phyloP scores from a whole-genome alignment of 2,797 vertebrate species.

The Anomalospiza imberbis region DNA sequence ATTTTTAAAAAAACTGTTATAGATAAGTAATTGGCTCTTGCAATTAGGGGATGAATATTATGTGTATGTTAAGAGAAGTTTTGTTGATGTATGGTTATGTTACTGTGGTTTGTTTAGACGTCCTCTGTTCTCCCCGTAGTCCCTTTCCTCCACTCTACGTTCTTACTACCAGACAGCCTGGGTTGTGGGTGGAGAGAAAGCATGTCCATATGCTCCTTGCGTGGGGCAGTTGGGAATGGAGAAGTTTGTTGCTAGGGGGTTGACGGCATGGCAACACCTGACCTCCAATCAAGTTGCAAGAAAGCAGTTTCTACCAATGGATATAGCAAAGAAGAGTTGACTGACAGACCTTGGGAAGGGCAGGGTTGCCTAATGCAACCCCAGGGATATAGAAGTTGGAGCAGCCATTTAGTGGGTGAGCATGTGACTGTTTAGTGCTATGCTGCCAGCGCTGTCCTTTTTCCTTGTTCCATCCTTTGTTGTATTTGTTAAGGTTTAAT shows the following conservation, averaged over 20 bases:
- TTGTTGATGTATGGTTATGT: not conserved
- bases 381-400: not conserved
- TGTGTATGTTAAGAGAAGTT: not conserved
- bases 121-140: not conserved
- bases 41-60: not conserved
- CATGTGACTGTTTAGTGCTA: not conserved
- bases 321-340: not conserved
- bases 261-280: not conserved
- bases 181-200: not conserved
- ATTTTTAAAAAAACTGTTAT: not conserved
- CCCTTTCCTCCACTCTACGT: not conserved
- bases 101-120: not conserved
- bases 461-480: not conserved
- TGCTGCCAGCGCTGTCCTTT: not conserved
- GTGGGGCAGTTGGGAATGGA: not conserved
- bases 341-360: not conserved
- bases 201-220: not conserved
- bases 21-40: not conserved
- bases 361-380: not conserved
- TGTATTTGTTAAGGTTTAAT: not conserved
- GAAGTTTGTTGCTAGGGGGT: not conserved
- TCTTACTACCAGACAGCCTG: not conserved
- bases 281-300: not conserved
- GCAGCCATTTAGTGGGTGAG: not conserved
- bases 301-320: not conserved